phyloP scores from a whole-genome alignment of 2,888 invertebrate species.

The Cerastis leucographa region DNA sequence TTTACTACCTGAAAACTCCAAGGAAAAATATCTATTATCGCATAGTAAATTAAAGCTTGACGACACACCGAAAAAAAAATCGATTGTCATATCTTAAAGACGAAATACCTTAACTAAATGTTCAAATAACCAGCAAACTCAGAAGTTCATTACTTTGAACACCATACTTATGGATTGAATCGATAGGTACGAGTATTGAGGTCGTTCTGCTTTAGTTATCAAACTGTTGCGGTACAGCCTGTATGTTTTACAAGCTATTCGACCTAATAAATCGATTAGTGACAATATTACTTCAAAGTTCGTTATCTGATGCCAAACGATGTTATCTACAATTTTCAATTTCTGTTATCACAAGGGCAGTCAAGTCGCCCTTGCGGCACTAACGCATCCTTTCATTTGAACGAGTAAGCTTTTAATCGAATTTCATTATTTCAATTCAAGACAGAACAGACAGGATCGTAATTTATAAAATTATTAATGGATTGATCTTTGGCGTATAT shows the following conservation, averaged over 20 bases:
- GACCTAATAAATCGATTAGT: slow-evolving; percentile 13
- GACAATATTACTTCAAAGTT: slow-evolving; percentile 18
- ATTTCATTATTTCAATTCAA: slow-evolving; percentile 4
- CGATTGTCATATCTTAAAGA: background rate
- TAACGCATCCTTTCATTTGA: slow-evolving; percentile 15
- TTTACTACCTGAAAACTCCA: too few relatives aligned
- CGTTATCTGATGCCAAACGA: slow-evolving; percentile 43
- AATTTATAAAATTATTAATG: slow-evolving; percentile 28
- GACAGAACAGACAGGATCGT: slow-evolving; percentile 3
- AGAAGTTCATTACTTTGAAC: background rate
- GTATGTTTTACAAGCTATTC: slow-evolving; percentile 26
- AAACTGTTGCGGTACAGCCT: background rate
- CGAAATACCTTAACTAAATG: background rate
- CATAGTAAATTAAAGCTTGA: too few relatives aligned
- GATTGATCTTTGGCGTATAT: slow-evolving; percentile 29
- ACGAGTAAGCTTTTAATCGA: slow-evolving; percentile 12
- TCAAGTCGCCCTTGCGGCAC: slow-evolving; percentile 27
- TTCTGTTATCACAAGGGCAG: slow-evolving; percentile 45
- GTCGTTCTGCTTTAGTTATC: slow-evolving; percentile 11
- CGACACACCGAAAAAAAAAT: too few relatives aligned
- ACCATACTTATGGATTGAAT: background rate
- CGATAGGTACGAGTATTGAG: slow-evolving; percentile 18
- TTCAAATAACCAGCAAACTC: background rate
- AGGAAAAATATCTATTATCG: too few relatives aligned
- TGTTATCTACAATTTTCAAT: slow-evolving; percentile 41